phyloP scores from a whole-genome alignment of 2,888 invertebrate genomes.

The Shargacucullia verbasci region DNA sequence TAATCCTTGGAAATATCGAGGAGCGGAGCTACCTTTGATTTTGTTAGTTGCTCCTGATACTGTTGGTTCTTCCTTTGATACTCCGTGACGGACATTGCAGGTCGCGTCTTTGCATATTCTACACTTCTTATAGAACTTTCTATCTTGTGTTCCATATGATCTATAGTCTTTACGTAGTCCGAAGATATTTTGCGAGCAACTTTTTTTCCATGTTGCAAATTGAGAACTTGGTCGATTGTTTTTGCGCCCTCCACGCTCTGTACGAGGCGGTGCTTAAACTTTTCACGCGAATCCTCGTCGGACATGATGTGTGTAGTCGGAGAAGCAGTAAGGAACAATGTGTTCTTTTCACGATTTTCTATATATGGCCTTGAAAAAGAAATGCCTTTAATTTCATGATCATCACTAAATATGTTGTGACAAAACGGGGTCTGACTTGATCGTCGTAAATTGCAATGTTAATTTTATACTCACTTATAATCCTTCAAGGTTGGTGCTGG shows the following conservation, averaged over 20 bases:
- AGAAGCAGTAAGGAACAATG: slow-evolving; percentile 65
- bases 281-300: slow-evolving; percentile 57
- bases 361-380: slow-evolving; percentile 56
- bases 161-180: slow-evolving; percentile 78
- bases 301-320: slow-evolving; percentile 45
- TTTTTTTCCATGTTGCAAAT: slow-evolving; percentile 73
- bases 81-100: slow-evolving; percentile 69
- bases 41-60: slow-evolving; percentile 52
- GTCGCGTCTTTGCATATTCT: slow-evolving; percentile 74
- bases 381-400: not conserved
- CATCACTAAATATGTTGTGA: no score
- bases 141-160: slow-evolving; percentile 63
- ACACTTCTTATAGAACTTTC: slow-evolving; percentile 71
- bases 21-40: not conserved
- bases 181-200: slow-evolving; percentile 76
- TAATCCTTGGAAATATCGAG: no score
- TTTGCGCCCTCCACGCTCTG: slow-evolving; percentile 38
- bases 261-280: slow-evolving; percentile 57
- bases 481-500: slow-evolving; percentile 74
- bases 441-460: not conserved
- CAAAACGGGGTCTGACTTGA: no score
- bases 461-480: slow-evolving; percentile 64
- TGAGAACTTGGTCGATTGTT: slow-evolving; percentile 67
- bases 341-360: slow-evolving; percentile 56
- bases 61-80: slow-evolving; percentile 73